A percentile compares a stretch with the other conserved stretches of the same genome.
Conservation (phyloP, 2,113 vertebrate species). For the Bubalus kerabau region DNA sequence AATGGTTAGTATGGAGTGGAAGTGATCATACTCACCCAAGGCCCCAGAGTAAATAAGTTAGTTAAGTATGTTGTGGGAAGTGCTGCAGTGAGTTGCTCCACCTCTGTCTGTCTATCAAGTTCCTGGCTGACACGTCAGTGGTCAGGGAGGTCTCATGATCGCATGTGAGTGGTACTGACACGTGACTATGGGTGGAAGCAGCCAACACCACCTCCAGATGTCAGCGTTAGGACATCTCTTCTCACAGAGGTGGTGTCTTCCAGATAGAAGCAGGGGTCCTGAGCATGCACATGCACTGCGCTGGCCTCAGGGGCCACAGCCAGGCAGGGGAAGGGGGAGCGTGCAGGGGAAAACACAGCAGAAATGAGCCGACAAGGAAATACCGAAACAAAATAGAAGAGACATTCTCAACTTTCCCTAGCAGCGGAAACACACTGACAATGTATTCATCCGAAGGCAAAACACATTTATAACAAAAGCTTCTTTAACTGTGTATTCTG, state of each 20-base stretch:
- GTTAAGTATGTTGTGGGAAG: neutral
- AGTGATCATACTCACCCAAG: neutral
- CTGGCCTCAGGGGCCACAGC: slow-evolving; percentile 27
- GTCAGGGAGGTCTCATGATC: neutral
- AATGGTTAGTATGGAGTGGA: neutral
- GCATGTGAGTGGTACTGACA: neutral
- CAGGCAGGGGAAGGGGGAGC: slow-evolving; percentile 14
- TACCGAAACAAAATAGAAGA: neutral
- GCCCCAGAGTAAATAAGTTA: neutral
- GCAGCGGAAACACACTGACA: neutral
- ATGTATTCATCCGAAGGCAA: neutral
- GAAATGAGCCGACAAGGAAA: slow-evolving; percentile 20
- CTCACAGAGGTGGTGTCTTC: neutral
- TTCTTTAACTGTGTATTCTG: neutral
- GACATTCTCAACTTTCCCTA: neutral
- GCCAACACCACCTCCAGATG: neutral
- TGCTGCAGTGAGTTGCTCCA: neutral
- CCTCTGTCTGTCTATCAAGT: neutral
- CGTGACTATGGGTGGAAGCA: neutral
- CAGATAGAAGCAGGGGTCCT: neutral
- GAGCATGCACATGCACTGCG: slow-evolving; percentile 61
- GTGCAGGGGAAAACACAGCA: slow-evolving; percentile 57
- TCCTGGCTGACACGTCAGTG: neutral
- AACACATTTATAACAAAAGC: neutral
- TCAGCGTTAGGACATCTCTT: neutral